Conservation (phyloP, 2,113 vertebrate species). For the Lathamus discolor region DNA sequence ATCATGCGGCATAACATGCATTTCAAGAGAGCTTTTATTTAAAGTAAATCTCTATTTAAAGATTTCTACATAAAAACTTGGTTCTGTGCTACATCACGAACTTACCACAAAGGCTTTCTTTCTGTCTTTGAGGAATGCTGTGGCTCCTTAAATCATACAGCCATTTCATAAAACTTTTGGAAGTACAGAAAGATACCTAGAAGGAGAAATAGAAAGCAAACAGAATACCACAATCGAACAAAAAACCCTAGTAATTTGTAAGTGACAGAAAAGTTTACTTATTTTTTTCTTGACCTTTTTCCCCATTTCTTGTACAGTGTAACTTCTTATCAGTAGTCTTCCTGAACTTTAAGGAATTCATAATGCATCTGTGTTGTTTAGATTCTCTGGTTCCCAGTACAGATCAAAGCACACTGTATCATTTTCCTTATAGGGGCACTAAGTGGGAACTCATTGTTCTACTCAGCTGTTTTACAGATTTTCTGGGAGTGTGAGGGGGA, state of each 20-base stretch:
- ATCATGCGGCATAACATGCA: background rate
- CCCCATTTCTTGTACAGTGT: background rate
- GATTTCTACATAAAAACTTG: background rate
- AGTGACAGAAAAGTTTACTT: background rate
- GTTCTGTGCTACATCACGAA: background rate
- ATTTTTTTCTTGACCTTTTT: background rate
- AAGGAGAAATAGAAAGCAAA: background rate
- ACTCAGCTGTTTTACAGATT: background rate
- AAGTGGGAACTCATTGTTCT: background rate
- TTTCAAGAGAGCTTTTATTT: background rate
- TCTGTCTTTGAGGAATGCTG: background rate
- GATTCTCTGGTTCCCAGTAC: background rate
- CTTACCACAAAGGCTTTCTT: background rate
- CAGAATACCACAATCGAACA: background rate
- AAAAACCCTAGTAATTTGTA: background rate
- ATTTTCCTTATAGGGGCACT: accelerated
- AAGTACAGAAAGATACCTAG: background rate
- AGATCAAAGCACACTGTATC: background rate
- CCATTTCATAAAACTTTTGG: background rate
- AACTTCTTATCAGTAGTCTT: background rate
- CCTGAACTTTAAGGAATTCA: background rate
- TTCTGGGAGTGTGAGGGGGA: background rate
- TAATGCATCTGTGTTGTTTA: background rate
- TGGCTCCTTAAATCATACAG: background rate
- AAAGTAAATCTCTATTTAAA: background rate